Evolutionary conservation across 2,113 vertebrate species (phyloP), one percentile per base, ranked within the genome.

Genomic region (Ia io): DNA sequence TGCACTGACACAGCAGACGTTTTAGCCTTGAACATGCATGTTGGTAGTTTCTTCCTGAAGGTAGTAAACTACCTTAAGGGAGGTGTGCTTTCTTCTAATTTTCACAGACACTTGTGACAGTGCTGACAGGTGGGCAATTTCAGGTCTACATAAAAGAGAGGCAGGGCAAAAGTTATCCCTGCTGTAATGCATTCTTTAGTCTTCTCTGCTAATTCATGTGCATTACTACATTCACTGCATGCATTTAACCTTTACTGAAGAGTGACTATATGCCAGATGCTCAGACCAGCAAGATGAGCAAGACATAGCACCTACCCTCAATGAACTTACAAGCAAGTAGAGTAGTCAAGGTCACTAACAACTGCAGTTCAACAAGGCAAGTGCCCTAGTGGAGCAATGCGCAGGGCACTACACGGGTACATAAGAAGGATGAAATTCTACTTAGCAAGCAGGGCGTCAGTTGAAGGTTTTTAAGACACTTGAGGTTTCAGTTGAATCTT

Each of bases 1-100:
- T 10, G 8, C 25, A 11, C 0, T 0, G 17, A 56, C 5, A 7
- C 1, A 28, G 12, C 4, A 35, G 25, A 42, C 0, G 8, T 40
- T 40, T 59, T 63, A 56, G 42, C 47, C 30, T 1, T 20, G 63
- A 65, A 40, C 12, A 4, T 56, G 7, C 37, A 42, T 65, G 88
- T n/a, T 86, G 35, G 13, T 11, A 69, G 56, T 20, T 44, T 82
- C 88, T 30, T 3, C 20, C 23, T 0, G 9, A 83, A 79, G 30
- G n/a, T 12, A 61, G 40, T 35, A 37, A 40, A 78, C 42, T 67
- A 42, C 40, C 80, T 87, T 53, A 28, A 44, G 30, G 30, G 20
- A 71, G 11, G 32, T 9, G n/a, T 37, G 18, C n/a, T 59, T 37
- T 40, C 42, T 70, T 63, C 51, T 83, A 32, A 92, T 77, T 25